These are phyloP conservation scores for Drosophila borealis DNA, from an alignment of 2,888 invertebrate species.

Conservation along the genomic window DNA sequence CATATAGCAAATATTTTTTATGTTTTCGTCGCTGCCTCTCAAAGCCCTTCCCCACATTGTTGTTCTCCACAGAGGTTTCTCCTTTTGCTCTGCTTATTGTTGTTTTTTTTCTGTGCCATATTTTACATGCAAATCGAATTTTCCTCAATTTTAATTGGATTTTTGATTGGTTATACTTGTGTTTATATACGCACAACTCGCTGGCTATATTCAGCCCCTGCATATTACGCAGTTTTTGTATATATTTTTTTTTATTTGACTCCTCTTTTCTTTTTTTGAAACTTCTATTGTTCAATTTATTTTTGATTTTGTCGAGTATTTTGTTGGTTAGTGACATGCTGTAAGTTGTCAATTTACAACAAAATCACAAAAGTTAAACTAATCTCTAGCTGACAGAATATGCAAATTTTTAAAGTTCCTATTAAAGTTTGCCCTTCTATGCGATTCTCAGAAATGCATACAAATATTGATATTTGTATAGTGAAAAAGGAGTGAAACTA, in stretches of 20 bases:
- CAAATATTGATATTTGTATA: too few species aligned
- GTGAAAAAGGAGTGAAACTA: too few species aligned
- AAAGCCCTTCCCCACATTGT: neutral
- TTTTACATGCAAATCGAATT: slow-evolving; percentile 85
- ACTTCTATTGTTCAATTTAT: slow-evolving; percentile 49
- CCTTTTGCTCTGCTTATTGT: slow-evolving; percentile 24
- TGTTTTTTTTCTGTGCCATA: slow-evolving; percentile 65
- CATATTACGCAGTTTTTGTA: slow-evolving; percentile 45
- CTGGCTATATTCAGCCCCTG: slow-evolving; percentile 29
- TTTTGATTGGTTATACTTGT: slow-evolving; percentile 84
- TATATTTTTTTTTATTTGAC: slow-evolving; percentile 30
- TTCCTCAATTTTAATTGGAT: slow-evolving; percentile 84
- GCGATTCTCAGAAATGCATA: neutral
- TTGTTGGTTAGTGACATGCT: slow-evolving; percentile 57
- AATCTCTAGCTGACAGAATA: slow-evolving; percentile 31
- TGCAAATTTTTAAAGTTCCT: slow-evolving; percentile 18
- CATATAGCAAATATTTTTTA: slow-evolving; percentile 77
- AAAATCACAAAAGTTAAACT: slow-evolving; percentile 51
- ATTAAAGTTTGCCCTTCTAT: neutral
- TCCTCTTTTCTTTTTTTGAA: slow-evolving; percentile 14
- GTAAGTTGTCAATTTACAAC: slow-evolving; percentile 67
- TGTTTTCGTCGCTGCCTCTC: slow-evolving; percentile 42
- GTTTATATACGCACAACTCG: slow-evolving; percentile 76
- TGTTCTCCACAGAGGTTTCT: slow-evolving; percentile 44
- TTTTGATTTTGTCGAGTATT: slow-evolving; percentile 39